Evolutionary conservation across 2,113 vertebrate genomes (phyloP).

Genomic region (Struthio camelus): DNA sequence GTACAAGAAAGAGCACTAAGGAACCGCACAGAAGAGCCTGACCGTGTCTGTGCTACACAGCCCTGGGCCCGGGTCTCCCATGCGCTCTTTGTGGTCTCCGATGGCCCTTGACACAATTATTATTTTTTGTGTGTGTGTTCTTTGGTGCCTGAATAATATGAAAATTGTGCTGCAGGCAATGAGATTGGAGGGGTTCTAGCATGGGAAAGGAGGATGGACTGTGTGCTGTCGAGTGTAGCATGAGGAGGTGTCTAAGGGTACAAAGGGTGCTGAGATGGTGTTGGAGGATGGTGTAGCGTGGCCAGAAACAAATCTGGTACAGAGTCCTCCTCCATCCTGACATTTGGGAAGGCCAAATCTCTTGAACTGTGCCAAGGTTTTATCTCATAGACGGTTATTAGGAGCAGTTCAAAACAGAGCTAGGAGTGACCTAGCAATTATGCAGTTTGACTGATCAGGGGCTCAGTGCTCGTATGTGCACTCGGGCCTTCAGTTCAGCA

Average conservation of each 20-base stretch:
- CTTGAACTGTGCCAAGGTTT: neutral
- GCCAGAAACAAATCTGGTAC: neutral
- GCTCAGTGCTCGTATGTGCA: neutral
- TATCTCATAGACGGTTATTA: neutral
- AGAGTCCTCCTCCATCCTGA: neutral
- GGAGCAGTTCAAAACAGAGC: neutral
- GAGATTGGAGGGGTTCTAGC: neutral
- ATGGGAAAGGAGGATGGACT: neutral
- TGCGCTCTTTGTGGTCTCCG: neutral
- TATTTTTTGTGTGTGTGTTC: accelerated
- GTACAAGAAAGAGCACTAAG: neutral
- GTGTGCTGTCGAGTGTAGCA: accelerated
- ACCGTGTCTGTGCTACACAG: accelerated
- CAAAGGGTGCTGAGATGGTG: neutral
- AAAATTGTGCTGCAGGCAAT: neutral
- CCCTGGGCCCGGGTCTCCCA: neutral
- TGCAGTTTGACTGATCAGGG: neutral
- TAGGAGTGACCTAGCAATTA: neutral
- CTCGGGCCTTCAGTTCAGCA: neutral
- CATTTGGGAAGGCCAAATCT: neutral
- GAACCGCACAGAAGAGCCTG: neutral
- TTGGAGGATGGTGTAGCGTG: neutral
- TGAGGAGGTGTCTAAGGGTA: neutral
- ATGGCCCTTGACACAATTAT: neutral
- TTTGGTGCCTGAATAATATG: neutral